Evolutionary conservation across 2,113 vertebrate genomes (phyloP), one percentile per base, ranked within the genome.

Genomic region (Callipepla californica): DNA sequence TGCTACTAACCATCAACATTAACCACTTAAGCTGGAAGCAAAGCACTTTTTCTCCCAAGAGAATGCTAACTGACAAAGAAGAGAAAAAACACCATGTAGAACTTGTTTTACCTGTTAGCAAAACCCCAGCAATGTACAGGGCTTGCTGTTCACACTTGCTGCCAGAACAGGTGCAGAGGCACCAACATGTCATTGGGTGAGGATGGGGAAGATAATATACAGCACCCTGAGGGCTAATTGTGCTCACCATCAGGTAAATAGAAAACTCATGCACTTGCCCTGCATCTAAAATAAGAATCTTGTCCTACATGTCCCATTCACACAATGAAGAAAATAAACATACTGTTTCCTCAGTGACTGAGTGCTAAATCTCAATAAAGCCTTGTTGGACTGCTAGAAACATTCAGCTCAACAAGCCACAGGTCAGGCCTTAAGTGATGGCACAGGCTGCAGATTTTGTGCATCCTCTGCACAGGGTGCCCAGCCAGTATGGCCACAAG

Each of bases 401-500:
- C 21, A 26, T 9, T 42, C 42, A 62, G 59, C 63, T 47, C 40
- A 57, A 44, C 19, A 40, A 61, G 17, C 11, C 17, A 26, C 23
- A 36, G 70, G 65, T 77, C 50, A 13, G 22, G 38, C 32, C 34
- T 15, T 4, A 38, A 20, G 4, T 30, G 51, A 26, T 21, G 53
- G 16, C 1, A 2, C 40, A 62, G 55, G 42, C 23, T 87, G 18
- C 32, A 28, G 36, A 30, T n/a, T 69, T 47, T 34, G 23, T 45
- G 55, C 25, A 63, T 26, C 36, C 36, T 48, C 59, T 4, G 1
- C 70, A 17, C 10, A 10, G 36, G 21, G 59, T 0, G 0, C 15
- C 16, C 48, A 48, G 47, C 6, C 7, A 0, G 26, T 2, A 0
- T 38, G 42, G 28, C 28, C 3, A 0, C 9, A 28, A 87, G 13